Evolutionary conservation across 2,113 vertebrate species (phyloP).

Genomic region (Cyprinodon tularosa): DNA sequence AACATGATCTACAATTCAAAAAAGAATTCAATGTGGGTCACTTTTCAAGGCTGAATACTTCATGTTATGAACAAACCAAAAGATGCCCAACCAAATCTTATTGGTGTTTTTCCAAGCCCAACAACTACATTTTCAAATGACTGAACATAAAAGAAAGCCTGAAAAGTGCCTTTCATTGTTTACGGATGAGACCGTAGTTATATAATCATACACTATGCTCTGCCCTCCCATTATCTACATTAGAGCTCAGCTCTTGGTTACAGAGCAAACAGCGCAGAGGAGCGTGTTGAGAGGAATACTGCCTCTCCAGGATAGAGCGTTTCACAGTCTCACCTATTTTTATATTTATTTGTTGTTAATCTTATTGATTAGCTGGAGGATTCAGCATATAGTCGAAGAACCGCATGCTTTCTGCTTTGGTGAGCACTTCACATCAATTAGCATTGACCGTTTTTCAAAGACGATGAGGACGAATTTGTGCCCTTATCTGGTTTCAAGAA

Average conservation of each 20-base stretch:
- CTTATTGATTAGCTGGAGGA: not conserved
- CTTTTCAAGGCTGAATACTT: constrained; percentile 6
- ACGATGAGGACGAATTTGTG: constrained; percentile 43
- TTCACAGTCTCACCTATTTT: constrained; percentile 11
- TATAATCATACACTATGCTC: constrained; percentile 13
- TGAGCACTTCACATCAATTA: constrained; percentile 65
- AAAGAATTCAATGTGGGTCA: constrained; percentile 14
- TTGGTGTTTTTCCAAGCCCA: not conserved
- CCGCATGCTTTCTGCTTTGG: constrained; percentile 14
- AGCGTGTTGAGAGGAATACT: constrained; percentile 21
- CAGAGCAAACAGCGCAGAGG: constrained; percentile 62
- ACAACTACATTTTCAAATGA: not conserved
- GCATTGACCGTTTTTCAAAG: constrained; percentile 66
- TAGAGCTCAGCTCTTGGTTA: constrained; percentile 36
- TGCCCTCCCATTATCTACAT: constrained; percentile 24
- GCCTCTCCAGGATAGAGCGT: constrained; percentile 18
- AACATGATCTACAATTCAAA: constrained; percentile 31
- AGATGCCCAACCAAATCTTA: not conserved
- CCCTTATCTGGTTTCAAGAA: constrained; percentile 63
- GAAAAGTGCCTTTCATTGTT: constrained; percentile 5
- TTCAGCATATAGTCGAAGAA: constrained; percentile 29
- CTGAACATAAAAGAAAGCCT: not conserved
- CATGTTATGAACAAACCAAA: not conserved
- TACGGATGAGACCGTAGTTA: constrained; percentile 19
- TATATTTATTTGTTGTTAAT: not conserved